Evolutionary conservation across 2,113 vertebrate species (phyloP).

Genomic region (Chlorodrepanis virens): DNA sequence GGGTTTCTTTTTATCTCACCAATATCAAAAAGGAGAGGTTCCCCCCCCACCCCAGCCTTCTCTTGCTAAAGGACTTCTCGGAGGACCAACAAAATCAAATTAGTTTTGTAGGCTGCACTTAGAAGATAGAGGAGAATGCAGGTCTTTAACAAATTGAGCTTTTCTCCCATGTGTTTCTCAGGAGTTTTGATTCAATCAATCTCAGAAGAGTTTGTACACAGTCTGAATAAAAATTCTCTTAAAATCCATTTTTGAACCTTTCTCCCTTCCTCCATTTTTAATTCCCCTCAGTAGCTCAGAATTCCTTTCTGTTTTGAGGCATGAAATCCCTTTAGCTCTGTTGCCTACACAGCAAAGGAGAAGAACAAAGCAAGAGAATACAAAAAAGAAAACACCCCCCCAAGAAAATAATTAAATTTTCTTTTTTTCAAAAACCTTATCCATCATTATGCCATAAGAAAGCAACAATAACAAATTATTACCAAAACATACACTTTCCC

Average conservation of each 20-base stretch:
- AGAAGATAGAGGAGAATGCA: not conserved
- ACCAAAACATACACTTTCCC: not conserved
- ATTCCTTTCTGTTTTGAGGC: slow-evolving; percentile 20
- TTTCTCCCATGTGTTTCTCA: not conserved
- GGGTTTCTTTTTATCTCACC: not conserved
- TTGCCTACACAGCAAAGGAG: not conserved
- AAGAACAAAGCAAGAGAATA: slow-evolving; percentile 15
- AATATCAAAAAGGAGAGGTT: not conserved
- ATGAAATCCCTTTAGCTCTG: not conserved
- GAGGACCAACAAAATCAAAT: not conserved
- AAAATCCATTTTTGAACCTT: not conserved
- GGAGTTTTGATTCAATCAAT: not conserved
- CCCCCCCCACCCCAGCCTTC: not conserved
- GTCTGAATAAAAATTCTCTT: not conserved
- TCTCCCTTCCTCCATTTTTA: not conserved
- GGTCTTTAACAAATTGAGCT: not conserved
- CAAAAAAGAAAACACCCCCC: not conserved
- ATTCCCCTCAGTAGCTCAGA: not conserved
- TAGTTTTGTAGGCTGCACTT: not conserved
- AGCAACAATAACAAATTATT: not conserved
- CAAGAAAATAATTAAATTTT: not conserved
- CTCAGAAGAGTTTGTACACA: not conserved
- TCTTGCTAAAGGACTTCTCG: not conserved
- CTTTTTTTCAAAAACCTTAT: not conserved
- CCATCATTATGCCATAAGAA: not conserved